Evolutionary conservation across 2,113 vertebrate genomes (phyloP), one percentile per base, ranked within the genome.

Genomic region (Geothlypis trichas): DNA sequence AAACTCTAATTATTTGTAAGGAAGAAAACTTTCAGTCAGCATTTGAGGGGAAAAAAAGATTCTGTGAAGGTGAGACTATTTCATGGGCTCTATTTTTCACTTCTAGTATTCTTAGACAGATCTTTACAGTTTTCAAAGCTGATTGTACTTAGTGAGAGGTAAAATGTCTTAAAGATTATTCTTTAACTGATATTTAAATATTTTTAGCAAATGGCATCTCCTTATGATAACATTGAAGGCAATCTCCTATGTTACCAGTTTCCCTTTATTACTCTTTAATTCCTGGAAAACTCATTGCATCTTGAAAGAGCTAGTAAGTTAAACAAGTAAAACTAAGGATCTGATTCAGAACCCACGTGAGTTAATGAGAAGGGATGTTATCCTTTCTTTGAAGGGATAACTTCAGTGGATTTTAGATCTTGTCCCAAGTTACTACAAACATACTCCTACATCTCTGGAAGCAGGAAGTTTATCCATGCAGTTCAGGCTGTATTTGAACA

Each of bases 31-130:
- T 71, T 22, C 26, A 55, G 28, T 54, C 18, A 59, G 0, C 0
- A 1, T 68, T 82, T 62, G 0, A 3, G 7, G 4, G 8, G 2
- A 20, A 37, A 30, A 57, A 62, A 52, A 14, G 9, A 24, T 30
- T 47, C 28, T 28, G 8, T 67, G 52, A 39, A 66, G 41, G 18
- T 35, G 5, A 73, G 17, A 37, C 11, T 80, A 61, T 65, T 65
- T 74, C 2, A 74, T 2, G 2, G 16, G 13, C 13, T 74, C 13
- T 51, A 1, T 57, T 92, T 83, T 67, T 62, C 31, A 41, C 17
- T 71, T 83, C 13, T 71, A 12, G 4, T 67, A 46, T 75, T 83
- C 27, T 71, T 80, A 37, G 20, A 78, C 10, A 27, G 14, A 30
- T 6, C 1, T 76, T 39, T 66, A 52, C 2, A 63, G 58, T 87